Base-by-base conservation (phyloP, 2,888 invertebrate species). In the Coelopa pilipes region DNA sequence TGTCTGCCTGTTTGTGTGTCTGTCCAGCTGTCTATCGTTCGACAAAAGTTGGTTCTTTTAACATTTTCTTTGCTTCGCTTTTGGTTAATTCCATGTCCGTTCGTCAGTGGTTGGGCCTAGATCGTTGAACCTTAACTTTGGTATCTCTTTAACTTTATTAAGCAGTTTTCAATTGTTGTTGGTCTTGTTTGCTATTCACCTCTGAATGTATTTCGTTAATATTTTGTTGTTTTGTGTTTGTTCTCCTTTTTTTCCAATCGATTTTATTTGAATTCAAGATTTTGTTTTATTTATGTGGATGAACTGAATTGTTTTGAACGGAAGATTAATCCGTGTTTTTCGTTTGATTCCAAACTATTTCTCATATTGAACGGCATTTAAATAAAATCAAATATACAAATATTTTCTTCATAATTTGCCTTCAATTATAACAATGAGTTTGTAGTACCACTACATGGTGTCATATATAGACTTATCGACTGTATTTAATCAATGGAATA, bases 51-150 rank as follows among this genome's bases (percentile, higher is more conserved):
- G 57, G 57, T 13, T n/a, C 19, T 57, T 57, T 57, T 17, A 57
- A 19, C 57, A 57, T 69, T 69, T 72, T 65, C 66, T 60, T 71
- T 17, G 45, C 17, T 68, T 24, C 13, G 4, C 67, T 17, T 69
- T 24, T 17, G 24, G 15, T 55, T n/a, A 17, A 57, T 46, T 65
- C 15, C 13, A 63, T 63, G 34, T 63, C 15, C 15, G 63, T 13
- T 63, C 63, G 34, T 34, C 34, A 34, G 34, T 7, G 34, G 4
- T 7, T 34, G 34, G 21, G 57, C 21, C n/a, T 19, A 57, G 57
- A 57, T 57, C 77, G 74, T 76, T 77, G 77, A 77, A 77, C 77
- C 74, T 77, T 70, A 73, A 63, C 73, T 67, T 75, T 57, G 57
- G 69, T 72, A 46, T 70, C 60, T 60, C 72, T 70, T 72, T 57